Percentiles rank a stretch among this genome's conserved stretches.
These are phyloP conservation scores for Urocyon cinereoargenteus DNA, from an alignment of 2,797 vertebrate species.

Conservation along the genomic window DNA sequence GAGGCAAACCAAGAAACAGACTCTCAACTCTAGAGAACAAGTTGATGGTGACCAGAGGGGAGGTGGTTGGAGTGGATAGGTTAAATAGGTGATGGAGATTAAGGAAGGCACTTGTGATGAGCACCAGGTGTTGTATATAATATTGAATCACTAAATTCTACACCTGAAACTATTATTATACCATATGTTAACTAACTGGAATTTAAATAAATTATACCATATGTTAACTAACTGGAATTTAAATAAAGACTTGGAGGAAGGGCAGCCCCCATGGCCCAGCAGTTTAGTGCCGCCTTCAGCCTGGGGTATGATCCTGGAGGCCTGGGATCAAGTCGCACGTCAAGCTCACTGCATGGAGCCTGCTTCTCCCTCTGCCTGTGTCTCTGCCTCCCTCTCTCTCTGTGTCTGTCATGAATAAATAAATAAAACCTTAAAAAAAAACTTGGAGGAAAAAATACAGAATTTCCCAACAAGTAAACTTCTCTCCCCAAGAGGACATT, in stretches of 20 bases:
- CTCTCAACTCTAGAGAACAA: not conserved
- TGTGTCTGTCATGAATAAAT: too few species aligned
- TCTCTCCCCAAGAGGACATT: not conserved
- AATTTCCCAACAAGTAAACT: not conserved
- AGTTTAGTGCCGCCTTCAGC: too few species aligned
- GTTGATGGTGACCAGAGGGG: not conserved
- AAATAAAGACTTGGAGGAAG: too few species aligned
- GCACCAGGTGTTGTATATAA: not conserved
- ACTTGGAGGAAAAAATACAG: not conserved
- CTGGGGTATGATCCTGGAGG: too few species aligned
- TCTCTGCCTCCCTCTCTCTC: too few species aligned
- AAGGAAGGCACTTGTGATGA: not conserved
- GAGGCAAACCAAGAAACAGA: not conserved
- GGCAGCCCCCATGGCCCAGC: too few species aligned
- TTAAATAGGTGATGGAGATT: not conserved
- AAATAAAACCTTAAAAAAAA: not conserved
- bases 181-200: not conserved
- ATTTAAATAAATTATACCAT: not conserved
- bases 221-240: not conserved
- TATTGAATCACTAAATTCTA: not conserved
- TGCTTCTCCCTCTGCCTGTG: too few species aligned
- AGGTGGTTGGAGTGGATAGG: not conserved
- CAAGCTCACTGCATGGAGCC: too few species aligned
- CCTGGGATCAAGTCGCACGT: too few species aligned
- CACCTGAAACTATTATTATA: not conserved